Conservation (phyloP, 2,888 invertebrate species). For the Limnephilus marmoratus region DNA sequence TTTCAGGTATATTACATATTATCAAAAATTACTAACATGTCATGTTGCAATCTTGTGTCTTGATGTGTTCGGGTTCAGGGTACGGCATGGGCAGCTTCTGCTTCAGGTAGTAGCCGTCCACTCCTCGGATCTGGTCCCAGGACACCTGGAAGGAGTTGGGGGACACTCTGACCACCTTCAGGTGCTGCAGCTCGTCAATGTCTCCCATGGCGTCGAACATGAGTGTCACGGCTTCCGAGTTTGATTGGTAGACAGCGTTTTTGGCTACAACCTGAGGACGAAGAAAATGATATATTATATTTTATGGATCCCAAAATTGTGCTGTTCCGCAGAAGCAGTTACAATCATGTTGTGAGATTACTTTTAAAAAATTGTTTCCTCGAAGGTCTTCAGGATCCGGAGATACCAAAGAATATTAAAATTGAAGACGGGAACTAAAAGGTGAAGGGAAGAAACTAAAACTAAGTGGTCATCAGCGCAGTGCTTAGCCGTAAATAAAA, state of each 20-base stretch:
- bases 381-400: too few species aligned
- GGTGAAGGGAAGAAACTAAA: too few species aligned
- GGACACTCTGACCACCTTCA: constrained; percentile 74
- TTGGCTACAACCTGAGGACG: constrained; percentile 80
- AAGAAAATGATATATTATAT: neutral
- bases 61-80: constrained; percentile 74
- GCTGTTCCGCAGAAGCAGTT: too few species aligned
- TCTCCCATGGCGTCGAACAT: constrained; percentile 82
- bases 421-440: too few species aligned
- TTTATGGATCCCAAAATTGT: too few species aligned
- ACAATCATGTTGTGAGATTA: too few species aligned
- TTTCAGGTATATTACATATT: neutral
- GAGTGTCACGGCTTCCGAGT: constrained; percentile 78
- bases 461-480: too few species aligned
- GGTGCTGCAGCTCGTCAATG: constrained; percentile 79
- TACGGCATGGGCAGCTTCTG: constrained; percentile 77
- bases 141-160: constrained; percentile 77
- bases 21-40: constrained; percentile 68
- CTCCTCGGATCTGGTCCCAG: constrained; percentile 80
- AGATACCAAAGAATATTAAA: too few species aligned
- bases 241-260: constrained; percentile 80
- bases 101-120: constrained; percentile 79
- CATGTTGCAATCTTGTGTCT: constrained; percentile 73
- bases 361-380: too few species aligned
- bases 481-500: too few species aligned